Conservation (phyloP, 2,888 invertebrate species). For the Nasonia oneida region DNA sequence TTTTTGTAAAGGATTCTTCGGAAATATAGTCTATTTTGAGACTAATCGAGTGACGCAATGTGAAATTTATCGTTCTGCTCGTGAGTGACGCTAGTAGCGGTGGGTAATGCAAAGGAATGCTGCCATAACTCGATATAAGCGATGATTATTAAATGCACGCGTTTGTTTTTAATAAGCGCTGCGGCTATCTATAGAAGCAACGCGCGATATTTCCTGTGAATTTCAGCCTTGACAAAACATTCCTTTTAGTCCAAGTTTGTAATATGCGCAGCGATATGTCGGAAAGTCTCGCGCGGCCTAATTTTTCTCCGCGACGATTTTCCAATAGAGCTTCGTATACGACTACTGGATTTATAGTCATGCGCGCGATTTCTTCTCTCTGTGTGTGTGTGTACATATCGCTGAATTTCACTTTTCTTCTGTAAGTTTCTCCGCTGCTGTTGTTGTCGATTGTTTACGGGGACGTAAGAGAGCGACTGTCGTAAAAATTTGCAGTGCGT, state of each 20-base stretch:
- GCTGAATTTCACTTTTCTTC: constrained; percentile 6
- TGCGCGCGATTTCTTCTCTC: too few relatives aligned
- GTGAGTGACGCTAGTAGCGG: neutral
- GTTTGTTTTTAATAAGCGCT: neutral
- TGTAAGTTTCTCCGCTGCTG: constrained; percentile 1
- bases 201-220: neutral
- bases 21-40: neutral
- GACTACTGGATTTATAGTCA: neutral
- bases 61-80: neutral
- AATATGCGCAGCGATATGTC: neutral
- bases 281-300: neutral
- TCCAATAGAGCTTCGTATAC: neutral
- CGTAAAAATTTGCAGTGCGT: neutral
- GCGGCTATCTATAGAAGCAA: neutral
- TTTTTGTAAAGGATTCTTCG: neutral
- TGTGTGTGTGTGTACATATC: neutral
- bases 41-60: constrained; percentile 6
- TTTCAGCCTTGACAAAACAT: too few relatives aligned
- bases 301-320: neutral
- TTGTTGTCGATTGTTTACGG: neutral
- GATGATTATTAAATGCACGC: constrained; percentile 12
- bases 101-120: neutral
- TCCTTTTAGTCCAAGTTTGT: too few relatives aligned
- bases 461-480: neutral
- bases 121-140: neutral